phyloP scores from a whole-genome alignment of 2,113 vertebrate species.

The Pluvialis apricaria region DNA sequence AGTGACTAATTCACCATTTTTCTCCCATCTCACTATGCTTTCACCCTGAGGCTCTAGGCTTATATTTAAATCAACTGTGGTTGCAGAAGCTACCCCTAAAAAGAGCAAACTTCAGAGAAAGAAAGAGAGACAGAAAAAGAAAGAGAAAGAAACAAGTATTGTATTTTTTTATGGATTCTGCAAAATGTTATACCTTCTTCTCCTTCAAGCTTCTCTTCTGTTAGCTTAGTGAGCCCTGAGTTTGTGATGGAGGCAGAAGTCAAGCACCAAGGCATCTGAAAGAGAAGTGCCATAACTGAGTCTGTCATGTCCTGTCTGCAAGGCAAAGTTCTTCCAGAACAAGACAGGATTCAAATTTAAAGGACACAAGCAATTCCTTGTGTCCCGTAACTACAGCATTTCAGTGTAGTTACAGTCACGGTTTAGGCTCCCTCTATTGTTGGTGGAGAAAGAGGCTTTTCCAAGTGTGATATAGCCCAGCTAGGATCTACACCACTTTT shows the following conservation, averaged over 20 bases:
- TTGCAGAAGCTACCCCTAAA: background rate
- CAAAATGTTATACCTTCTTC: background rate
- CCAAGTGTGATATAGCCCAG: background rate
- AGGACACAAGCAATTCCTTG: background rate
- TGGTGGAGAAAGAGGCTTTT: background rate
- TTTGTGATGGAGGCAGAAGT: background rate
- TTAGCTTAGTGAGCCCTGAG: fast-evolving
- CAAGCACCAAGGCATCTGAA: background rate
- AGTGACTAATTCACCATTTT: background rate
- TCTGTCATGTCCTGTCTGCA: background rate
- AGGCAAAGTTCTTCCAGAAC: background rate
- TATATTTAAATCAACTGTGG: background rate
- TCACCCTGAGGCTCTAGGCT: background rate
- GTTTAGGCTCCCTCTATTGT: background rate
- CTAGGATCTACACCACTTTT: background rate
- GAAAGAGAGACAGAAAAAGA: background rate
- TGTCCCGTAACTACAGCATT: background rate
- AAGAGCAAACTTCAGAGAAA: background rate
- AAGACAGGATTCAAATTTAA: background rate
- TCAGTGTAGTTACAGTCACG: background rate
- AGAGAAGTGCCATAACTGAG: too few relatives aligned
- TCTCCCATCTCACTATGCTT: background rate
- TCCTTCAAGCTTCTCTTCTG: background rate
- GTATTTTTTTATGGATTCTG: background rate
- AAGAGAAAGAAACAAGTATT: background rate